These are phyloP conservation scores for Meteorus colon DNA, from an alignment of 2,888 invertebrate species.

Conservation along the genomic window DNA sequence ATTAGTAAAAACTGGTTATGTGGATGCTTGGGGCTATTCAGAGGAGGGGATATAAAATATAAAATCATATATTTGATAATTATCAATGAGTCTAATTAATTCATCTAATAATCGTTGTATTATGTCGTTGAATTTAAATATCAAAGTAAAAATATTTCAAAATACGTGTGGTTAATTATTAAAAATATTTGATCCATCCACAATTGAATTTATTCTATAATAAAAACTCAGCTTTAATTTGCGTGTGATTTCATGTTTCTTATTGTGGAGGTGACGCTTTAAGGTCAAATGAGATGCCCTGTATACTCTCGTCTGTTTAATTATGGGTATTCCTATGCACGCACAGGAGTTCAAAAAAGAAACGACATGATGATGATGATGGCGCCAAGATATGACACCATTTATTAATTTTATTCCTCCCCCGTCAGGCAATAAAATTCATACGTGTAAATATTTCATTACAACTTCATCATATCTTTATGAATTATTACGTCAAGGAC, in stretches of 20 bases:
- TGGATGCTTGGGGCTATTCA: not conserved
- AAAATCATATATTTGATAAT: not conserved
- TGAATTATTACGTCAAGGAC: not conserved
- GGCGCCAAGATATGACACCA: conserved; percentile 44
- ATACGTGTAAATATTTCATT: conserved; percentile 16
- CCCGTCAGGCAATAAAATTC: conserved; percentile 4
- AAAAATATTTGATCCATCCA: not conserved
- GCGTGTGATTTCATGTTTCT: conserved; percentile 54
- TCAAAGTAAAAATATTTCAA: not conserved
- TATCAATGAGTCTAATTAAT: not conserved
- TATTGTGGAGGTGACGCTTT: conserved; percentile 59
- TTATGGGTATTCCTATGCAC: conserved; percentile 53
- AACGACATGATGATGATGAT: conserved; percentile 31
- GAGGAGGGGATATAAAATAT: not conserved
- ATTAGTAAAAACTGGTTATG: conserved; percentile 41
- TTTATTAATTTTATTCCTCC: conserved; percentile 13
- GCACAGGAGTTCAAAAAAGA: conserved; percentile 43
- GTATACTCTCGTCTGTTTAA: conserved; percentile 50
- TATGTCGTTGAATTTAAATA: not conserved
- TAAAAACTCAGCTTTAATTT: conserved; percentile 25
- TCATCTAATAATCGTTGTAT: not conserved
- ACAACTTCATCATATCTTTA: not conserved
- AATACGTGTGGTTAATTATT: not conserved
- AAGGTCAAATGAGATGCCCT: conserved; percentile 55
- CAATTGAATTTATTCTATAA: not conserved